Evolutionary conservation across 2,888 invertebrate genomes (phyloP), one percentile per base, ranked within the genome.

Genomic region (Sisyra nigra): DNA sequence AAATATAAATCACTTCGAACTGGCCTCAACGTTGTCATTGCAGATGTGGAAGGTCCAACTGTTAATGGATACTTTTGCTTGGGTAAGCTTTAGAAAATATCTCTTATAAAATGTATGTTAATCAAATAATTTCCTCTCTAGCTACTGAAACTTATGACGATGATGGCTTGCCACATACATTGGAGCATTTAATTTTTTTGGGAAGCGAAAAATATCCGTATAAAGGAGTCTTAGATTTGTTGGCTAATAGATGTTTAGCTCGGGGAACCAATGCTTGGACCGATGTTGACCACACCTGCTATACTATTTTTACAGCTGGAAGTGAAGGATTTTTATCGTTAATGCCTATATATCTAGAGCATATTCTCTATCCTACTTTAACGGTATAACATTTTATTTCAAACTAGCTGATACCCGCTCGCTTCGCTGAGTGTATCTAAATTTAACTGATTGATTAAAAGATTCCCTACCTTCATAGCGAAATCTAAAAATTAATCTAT

Each of bases 211-310:
- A 82, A 10, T 92, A 87, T 58, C 91, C 91, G 0, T 91, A 80
- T 59, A 91, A 89, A 61, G 91, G 91, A 3, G 77, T 91, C 38
- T 63, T 93, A 47, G 92, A 93, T 64, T 67, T 91, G 42, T 63
- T 91, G 50, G 91, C 92, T 6, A 92, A 91, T 60, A 71, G 89
- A 30, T 91, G 88, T 56, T 69, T 89, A 55, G 89, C 91, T 2
- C 85, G 85, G 33, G 92, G 92, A 1, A 92, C 92, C 3, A 92
- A 93, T 66, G 92, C 91, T 0, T 83, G 81, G 80, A 93, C 92
- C 0, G 80, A 77, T 55, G 72, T 71, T 0, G 91, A 93, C 60
- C 86, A 89, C 57, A 93, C 92, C 0, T 84, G 81, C 53, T 93
- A 92, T 59, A 89, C 88, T 0, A 77, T 92, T 65, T 78, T 80